Base-by-base conservation (phyloP, 2,797 vertebrate genomes). In the Paramormyrops hopkinsi region DNA sequence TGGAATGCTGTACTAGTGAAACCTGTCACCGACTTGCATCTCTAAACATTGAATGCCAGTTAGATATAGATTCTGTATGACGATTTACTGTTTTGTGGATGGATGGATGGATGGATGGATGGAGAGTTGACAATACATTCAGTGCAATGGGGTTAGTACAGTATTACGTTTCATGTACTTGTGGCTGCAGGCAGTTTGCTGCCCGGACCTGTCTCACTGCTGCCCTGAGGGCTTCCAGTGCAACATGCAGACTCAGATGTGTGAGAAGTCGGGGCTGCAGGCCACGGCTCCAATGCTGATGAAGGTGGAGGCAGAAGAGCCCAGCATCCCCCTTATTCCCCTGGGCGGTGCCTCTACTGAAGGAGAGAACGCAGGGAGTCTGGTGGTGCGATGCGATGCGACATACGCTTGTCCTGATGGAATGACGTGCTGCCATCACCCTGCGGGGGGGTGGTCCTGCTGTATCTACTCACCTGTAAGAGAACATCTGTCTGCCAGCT, bases 181-280 rank as follows among this genome's bases (percentile, higher is more conserved):
- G 8, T 2, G 54, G n/a, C 54, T 69, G 0, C 14, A 95, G 96
- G 95, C 90, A 22, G 76, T 73, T 59, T 96, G 95, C 11, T 12
- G 12, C 90, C 46, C 51, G 53, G 93, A 95, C 84, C 95, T 95
- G 8, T 7, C 3, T 76, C 94, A 94, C 87, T 96, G 95, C 82
- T 96, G 96, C 91, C 93, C 92, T 0, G 89, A 62, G 8, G 94
- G 95, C 3, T 94, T 62, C 8, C 22, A 92, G 92, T 95, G 95
- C 84, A 94, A 96, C 90, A 73, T 73, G 65, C 65, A 73, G 65
- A 73, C 65, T 73, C 65, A 73, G 29, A 73, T 17, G 65, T 69
- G 62, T 69, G 25, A 69, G 1, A 29, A 33, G 25, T 41, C 69
- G 0, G 33, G 33, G 29, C 33, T 76, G 69, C 69, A 76, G 69